A percentile compares a stretch with the other conserved stretches of the same genome.
phyloP scores from a whole-genome alignment of 2,113 vertebrate genomes.

The Tachuris rubrigastra region DNA sequence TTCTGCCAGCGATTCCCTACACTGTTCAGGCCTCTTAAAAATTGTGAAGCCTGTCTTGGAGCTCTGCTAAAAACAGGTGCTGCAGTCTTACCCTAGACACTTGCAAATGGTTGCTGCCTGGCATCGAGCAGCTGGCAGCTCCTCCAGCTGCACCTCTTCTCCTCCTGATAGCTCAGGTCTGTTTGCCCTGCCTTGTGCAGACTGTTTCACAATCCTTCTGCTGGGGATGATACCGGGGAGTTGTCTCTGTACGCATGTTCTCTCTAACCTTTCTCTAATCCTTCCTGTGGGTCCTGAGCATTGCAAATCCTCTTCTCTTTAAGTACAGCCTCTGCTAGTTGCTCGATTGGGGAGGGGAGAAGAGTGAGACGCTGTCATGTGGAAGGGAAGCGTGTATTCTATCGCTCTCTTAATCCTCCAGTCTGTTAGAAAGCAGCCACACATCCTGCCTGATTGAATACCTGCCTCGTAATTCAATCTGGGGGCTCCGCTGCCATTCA shows the following conservation, averaged over 20 bases:
- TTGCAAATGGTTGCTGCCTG: not conserved
- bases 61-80: not conserved
- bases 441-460: slow-evolving; percentile 60
- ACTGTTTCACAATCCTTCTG: not conserved
- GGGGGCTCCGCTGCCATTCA: slow-evolving; percentile 39
- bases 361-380: slow-evolving; percentile 32
- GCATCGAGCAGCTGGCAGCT: not conserved
- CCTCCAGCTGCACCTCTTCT: not conserved
- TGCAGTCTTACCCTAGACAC: not conserved
- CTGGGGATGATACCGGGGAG: not conserved
- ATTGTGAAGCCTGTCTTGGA: not conserved
- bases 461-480: slow-evolving; percentile 60
- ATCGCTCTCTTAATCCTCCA: slow-evolving; percentile 11
- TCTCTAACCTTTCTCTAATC: slow-evolving; percentile 45
- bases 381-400: slow-evolving; percentile 26
- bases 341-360: not conserved
- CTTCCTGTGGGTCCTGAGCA: not conserved
- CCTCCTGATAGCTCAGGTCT: not conserved
- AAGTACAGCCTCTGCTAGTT: not conserved
- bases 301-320: slow-evolving; percentile 38
- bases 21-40: not conserved
- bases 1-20: not conserved
- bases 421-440: slow-evolving; percentile 20
- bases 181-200: not conserved
- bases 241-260: not conserved